Conservation (phyloP, 2,797 vertebrate genomes). For the Pseudochirops corinnae region DNA sequence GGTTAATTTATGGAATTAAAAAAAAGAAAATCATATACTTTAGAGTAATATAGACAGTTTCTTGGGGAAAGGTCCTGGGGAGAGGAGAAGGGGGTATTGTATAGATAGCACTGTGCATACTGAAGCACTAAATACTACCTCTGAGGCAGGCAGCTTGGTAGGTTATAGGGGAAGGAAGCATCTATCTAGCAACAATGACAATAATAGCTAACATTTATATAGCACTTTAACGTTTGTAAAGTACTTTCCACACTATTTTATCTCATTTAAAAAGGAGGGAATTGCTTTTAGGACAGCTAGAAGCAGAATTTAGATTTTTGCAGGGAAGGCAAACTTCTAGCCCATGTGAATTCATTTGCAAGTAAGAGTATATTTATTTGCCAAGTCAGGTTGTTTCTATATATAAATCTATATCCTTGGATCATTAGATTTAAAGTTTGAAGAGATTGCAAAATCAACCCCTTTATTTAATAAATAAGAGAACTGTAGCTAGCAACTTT, state of each 20-base stretch:
- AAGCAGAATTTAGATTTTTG: constrained; percentile 10
- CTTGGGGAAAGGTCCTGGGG: neutral
- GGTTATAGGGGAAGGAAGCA: neutral
- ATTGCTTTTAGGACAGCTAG: neutral
- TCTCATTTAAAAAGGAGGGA: neutral
- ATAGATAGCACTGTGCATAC: neutral
- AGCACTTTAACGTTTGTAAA: neutral
- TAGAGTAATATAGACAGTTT: neutral
- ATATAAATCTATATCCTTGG: neutral
- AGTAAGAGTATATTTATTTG: neutral
- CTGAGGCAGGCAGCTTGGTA: neutral
- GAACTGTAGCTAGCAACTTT: neutral
- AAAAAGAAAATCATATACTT: neutral
- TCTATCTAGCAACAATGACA: neutral
- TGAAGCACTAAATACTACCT: neutral
- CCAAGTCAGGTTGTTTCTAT: neutral
- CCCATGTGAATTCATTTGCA: neutral
- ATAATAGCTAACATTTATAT: neutral
- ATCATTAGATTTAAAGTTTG: neutral
- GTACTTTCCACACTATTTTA: neutral
- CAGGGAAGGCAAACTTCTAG: neutral
- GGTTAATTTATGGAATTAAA: too few relatives aligned
- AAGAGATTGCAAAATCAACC: neutral
- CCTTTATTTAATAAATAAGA: neutral
- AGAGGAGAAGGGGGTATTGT: too few relatives aligned